A percentile compares a stretch with the other conserved stretches of the same genome.
These are phyloP conservation scores for Cataglyphis hispanica DNA, from an alignment of 1,140 invertebrate genomes.

Conservation along the genomic window DNA sequence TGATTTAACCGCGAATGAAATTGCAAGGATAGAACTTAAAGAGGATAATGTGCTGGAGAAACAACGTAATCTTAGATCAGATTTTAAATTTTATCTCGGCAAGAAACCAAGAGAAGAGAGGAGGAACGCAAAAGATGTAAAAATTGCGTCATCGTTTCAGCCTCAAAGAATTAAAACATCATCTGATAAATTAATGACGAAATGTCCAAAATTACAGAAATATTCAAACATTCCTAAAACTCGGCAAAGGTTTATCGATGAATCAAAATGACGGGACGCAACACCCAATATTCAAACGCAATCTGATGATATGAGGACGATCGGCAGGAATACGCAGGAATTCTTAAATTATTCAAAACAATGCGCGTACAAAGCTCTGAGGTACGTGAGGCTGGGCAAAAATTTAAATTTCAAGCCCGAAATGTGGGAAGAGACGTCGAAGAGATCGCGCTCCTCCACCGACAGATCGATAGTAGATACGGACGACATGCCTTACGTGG, in stretches of 20 bases:
- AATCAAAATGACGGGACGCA: slow-evolving; percentile 26
- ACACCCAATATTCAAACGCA: slow-evolving; percentile 37
- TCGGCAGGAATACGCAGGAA: not conserved
- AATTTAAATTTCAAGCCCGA: slow-evolving; percentile 37
- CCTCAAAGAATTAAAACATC: not conserved
- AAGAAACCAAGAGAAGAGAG: not conserved
- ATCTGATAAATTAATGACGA: not conserved
- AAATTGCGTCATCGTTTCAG: not conserved
- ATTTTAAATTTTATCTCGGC: not conserved
- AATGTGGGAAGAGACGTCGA: not conserved
- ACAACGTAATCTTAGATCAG: not conserved
- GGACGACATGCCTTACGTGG: not conserved
- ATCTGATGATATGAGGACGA: not conserved
- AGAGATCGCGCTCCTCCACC: not conserved
- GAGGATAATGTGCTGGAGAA: not conserved
- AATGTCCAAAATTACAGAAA: not conserved
- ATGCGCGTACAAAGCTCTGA: slow-evolving; percentile 65
- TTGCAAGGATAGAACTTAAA: not conserved
- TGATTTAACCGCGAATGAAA: slow-evolving; percentile 21
- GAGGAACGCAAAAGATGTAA: not conserved
- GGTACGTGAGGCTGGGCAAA: slow-evolving; percentile 44
- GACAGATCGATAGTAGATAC: slow-evolving; percentile 4
- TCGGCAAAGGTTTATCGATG: not conserved
- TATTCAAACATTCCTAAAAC: not conserved
- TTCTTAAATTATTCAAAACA: slow-evolving; percentile 50